Conservation (phyloP, 2,113 vertebrate species). For the Phyllostomus discolor region DNA sequence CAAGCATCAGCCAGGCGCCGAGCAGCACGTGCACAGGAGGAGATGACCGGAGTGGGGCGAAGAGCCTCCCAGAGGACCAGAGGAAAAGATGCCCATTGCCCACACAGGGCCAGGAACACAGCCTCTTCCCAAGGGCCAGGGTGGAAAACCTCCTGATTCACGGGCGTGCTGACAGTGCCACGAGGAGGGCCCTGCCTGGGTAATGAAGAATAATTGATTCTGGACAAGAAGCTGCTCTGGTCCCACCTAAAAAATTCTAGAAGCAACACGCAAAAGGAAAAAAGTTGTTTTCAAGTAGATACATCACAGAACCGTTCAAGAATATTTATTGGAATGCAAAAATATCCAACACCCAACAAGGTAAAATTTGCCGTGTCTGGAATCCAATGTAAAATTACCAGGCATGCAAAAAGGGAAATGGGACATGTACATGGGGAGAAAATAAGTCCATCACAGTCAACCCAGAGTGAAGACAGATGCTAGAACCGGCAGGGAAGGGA, state of each 20-base stretch:
- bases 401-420: background rate
- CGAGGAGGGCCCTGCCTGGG: background rate
- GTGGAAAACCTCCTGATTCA: background rate
- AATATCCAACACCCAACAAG: background rate
- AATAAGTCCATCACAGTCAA: background rate
- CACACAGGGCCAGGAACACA: background rate
- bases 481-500: background rate
- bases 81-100: background rate
- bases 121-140: background rate
- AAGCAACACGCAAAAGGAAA: background rate
- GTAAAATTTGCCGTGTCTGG: background rate
- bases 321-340: background rate
- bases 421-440: background rate
- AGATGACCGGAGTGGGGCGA: too few relatives aligned
- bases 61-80: background rate
- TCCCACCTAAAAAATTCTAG: background rate
- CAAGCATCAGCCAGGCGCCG: background rate
- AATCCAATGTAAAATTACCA: background rate
- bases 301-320: background rate
- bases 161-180: rapidly evolving
- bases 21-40: background rate
- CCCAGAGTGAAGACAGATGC: background rate
- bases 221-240: background rate
- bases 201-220: background rate
- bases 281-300: background rate